Base-by-base conservation (phyloP, 2,797 vertebrate genomes). In the Apodemus agrarius region DNA sequence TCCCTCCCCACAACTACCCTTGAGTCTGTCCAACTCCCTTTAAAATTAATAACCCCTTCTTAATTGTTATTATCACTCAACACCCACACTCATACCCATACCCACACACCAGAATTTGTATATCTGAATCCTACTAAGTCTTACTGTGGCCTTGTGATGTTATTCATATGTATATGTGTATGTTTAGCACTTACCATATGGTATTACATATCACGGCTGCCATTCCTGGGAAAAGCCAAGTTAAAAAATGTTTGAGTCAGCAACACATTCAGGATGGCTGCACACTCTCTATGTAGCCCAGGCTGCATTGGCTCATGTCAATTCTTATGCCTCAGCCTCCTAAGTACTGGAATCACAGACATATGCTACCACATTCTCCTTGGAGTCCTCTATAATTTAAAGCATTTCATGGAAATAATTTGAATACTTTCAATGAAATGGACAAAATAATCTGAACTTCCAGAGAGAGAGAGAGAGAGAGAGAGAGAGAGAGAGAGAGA, bases 301-400 rank as follows among this genome's bases (percentile, higher is more conserved):
- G 79, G 11, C 52, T 40, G 21, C 9, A 1, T 2, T 31, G 31
- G 29, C 29, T 80, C 78, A 54, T 80, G 17, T 54, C 34, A 29
- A n/a, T n/a, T 11, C 3, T 52, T 31, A 21, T n/a, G 54, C 17
- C 54, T 59, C 34, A 82, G n/a, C 5, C 10, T 81, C 52, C n/a
- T 82, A n/a, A 16, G n/a, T 82, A 22, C 11, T 59, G 54, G 1
- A 19, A 24, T 57, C 29, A 59, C 17, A 37, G 34, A 40, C 52
- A 57, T 37, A 10, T 72, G 31, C 13, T 52, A 52, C 31, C 34
- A 72, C 14, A 72, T 54, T n/a, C 49, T 74, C 49, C n/a, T 75
- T 57, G 65, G 49, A 90, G 29, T 91, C 26, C 9, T 94, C 26
- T 26, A 26, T 40, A 86, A 81, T 57, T 97, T 65, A 79, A 91